Evolutionary conservation across 2,888 invertebrate genomes (phyloP).

Genomic region (Hydroisotoma schaefferi): DNA sequence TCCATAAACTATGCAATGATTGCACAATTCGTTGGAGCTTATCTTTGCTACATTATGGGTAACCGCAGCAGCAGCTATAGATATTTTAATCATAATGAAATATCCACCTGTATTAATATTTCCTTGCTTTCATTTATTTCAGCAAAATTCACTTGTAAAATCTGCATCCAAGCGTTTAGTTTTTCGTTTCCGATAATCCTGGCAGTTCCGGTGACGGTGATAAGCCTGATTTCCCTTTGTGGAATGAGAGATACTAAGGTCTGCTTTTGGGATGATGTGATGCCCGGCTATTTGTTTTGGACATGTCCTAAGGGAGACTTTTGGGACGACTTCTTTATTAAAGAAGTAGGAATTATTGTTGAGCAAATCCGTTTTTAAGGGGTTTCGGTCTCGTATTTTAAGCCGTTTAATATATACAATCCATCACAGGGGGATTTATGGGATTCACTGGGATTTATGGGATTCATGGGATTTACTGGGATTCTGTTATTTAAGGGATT

Average conservation of each 20-base stretch:
- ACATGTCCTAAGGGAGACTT: conserved; percentile 54
- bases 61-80: not conserved
- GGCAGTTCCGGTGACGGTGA: conserved; percentile 52
- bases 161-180: conserved; percentile 54
- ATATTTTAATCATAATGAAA: not conserved
- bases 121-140: conserved; percentile 47
- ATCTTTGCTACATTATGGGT: conserved; percentile 53
- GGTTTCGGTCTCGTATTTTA: too few species aligned
- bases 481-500: too few species aligned
- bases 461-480: too few species aligned
- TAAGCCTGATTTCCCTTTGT: conserved; percentile 48
- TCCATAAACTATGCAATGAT: conserved; percentile 45
- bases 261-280: conserved; percentile 48
- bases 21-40: conserved; percentile 52
- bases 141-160: conserved; percentile 57
- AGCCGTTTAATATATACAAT: too few species aligned
- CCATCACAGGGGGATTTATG: too few species aligned
- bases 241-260: conserved; percentile 47
- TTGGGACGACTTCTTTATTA: conserved; percentile 49
- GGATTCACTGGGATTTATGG: too few species aligned
- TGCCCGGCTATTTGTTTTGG: conserved; percentile 56
- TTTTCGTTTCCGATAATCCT: conserved; percentile 54
- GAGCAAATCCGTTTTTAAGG: not conserved
- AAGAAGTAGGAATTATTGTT: conserved; percentile 34
- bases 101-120: not conserved